Base-by-base conservation (phyloP, 2,888 invertebrate genomes). In the Trachelus troglodyta region DNA sequence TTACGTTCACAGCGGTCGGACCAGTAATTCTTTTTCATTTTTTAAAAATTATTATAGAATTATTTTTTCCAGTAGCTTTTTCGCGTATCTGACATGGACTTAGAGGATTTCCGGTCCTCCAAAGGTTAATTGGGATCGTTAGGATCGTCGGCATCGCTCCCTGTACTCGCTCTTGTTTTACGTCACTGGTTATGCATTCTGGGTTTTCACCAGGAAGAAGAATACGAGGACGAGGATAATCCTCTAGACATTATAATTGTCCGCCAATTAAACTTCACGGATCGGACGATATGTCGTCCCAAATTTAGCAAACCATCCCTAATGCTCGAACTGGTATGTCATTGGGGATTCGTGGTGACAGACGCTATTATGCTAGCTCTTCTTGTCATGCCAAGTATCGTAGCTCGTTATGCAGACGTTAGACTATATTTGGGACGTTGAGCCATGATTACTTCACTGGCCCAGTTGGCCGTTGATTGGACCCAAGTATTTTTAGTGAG, bases 361-460 rank as follows among this genome's bases (percentile, higher is more conserved):
- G 84, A 84, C 81, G 80, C 81, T 83, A 83, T 85, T 86, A 86
- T 85, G 77, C 81, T 81, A 76, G 69, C 74, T 71, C 79, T 69
- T 80, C 77, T 78, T 78, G 80, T 76, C 76, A 85, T 86, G 82
- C 84, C 85, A 85, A 82, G 79, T 83, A 79, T 82, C 81, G 81
- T 79, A 78, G 80, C 81, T 76, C 69, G 75, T 37, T 73, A n/a
- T 79, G 85, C 83, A 87, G 87, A 87, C 87, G 88, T 86, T 84
- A 80, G 83, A 87, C 88, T 88, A 88, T 88, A 88, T 88, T 88
- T 87, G 87, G 85, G 87, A 87, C 86, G 85, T 88, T 87, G 87
- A 86, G 85, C 85, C 83, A 80, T 82, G 82, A 81, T 84, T 87
- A 84, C 86, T 87, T 85, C 85, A 85, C 86, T 88, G 89, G 87